phyloP scores from a whole-genome alignment of 2,113 vertebrate genomes.

The Cavia aperea region DNA sequence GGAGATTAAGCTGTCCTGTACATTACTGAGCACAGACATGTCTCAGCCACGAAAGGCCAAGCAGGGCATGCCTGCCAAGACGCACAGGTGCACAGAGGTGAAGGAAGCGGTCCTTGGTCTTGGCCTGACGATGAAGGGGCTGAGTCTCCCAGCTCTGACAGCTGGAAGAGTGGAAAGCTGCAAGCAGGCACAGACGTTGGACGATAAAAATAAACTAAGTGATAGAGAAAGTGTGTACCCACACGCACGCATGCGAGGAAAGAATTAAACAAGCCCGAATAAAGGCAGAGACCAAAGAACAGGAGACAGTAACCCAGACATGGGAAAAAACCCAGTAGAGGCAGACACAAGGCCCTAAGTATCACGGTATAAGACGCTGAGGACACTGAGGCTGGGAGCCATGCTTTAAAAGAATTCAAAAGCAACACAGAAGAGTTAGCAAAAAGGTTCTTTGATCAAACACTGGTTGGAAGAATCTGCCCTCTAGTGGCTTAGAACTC shows the following conservation, averaged over 20 bases:
- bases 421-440: neutral
- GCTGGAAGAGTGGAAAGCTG: conserved; percentile 14
- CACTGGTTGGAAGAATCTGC: conserved; percentile 51
- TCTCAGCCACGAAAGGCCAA: neutral
- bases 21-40: neutral
- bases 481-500: conserved; percentile 48
- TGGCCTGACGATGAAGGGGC: conserved; percentile 4
- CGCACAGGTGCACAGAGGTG: neutral
- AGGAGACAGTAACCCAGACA: neutral
- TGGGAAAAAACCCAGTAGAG: neutral
- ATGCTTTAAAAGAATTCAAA: neutral
- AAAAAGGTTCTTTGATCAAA: neutral
- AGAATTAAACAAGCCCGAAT: neutral
- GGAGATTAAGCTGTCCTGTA: neutral
- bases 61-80: neutral
- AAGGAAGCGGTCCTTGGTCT: neutral
- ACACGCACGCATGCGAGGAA: neutral
- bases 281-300: neutral
- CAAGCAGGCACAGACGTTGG: neutral
- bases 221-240: neutral
- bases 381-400: neutral
- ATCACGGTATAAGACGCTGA: accelerated
- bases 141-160: neutral
- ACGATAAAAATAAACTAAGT: neutral
- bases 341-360: neutral